phyloP scores from a whole-genome alignment of 2,888 invertebrate species.

The Hirtodrosophila duncani region DNA sequence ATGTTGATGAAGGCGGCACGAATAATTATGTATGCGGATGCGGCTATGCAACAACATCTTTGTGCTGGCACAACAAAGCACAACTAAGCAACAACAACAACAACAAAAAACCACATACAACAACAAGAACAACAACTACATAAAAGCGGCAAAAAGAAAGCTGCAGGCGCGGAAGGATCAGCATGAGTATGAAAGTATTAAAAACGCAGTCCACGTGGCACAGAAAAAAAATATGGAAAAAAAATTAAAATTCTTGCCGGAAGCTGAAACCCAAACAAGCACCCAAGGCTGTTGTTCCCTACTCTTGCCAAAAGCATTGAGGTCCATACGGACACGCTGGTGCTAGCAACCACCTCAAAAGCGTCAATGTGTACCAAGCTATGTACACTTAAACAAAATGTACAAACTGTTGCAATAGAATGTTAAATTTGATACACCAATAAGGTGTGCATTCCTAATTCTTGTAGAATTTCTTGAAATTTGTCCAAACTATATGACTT shows the following conservation, averaged over 20 bases:
- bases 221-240: constrained; percentile 6
- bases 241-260: constrained; percentile 72
- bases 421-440: too few species aligned
- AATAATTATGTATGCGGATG: constrained; percentile 60
- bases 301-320: background rate
- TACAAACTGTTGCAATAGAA: too few species aligned
- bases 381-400: too few species aligned
- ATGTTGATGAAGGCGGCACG: constrained; percentile 43
- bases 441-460: too few species aligned
- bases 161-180: constrained; percentile 1
- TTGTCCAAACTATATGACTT: too few species aligned
- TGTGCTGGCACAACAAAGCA: constrained; percentile 20
- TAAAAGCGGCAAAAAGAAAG: constrained; percentile 15
- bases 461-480: too few species aligned
- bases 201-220: constrained; percentile 58
- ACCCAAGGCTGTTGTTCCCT: constrained; percentile 57
- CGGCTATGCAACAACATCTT: constrained; percentile 26
- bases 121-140: constrained; percentile 12
- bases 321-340: background rate
- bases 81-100: constrained; percentile 24
- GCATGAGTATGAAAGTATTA: constrained; percentile 24
- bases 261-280: constrained; percentile 68
- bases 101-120: constrained; percentile 10
- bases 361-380: too few species aligned
- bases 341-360: too few species aligned